phyloP scores from a whole-genome alignment of 1,140 invertebrate species.

The Drosophila willistoni region DNA sequence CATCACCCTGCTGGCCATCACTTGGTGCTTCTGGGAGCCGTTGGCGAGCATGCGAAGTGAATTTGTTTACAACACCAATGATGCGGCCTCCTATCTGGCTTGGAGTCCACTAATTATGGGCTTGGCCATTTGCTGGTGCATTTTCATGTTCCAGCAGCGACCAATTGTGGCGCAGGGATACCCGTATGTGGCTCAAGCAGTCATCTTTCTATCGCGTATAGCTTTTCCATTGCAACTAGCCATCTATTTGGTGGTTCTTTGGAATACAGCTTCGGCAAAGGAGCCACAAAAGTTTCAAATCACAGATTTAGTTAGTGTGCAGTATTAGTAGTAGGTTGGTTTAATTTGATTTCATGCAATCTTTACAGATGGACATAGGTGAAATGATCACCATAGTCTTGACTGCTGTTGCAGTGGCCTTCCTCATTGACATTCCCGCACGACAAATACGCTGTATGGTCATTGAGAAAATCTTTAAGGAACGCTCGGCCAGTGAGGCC shows the following conservation, averaged over 20 bases:
- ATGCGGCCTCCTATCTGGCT: constrained; percentile 87
- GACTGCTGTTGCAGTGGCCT: constrained; percentile 82
- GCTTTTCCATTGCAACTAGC: constrained; percentile 61
- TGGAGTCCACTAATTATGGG: constrained; percentile 87
- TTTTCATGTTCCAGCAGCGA: constrained; percentile 55
- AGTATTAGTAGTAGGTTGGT: background rate
- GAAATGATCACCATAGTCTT: constrained; percentile 50
- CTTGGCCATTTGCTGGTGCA: constrained; percentile 86
- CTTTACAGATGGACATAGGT: constrained; percentile 44
- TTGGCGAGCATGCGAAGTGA: constrained; percentile 85
- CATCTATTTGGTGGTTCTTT: constrained; percentile 59
- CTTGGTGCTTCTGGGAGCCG: constrained; percentile 86
- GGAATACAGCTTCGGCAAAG: constrained; percentile 58
- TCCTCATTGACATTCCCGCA: constrained; percentile 85
- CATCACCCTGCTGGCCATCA: constrained; percentile 83
- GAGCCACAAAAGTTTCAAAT: constrained; percentile 56
- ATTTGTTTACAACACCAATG: constrained; percentile 86
- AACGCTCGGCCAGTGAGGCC: constrained; percentile 18
- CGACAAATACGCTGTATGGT: constrained; percentile 84
- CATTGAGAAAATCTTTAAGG: constrained; percentile 54
- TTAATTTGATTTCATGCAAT: background rate
- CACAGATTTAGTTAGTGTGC: constrained; percentile 53
- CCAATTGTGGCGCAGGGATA: constrained; percentile 29
- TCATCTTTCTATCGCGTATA: constrained; percentile 60
- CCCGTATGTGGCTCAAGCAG: constrained; percentile 34